A percentile compares a stretch with the other conserved stretches of the same genome.
Conservation (phyloP, 2,888 invertebrate species). For the Drosophila paranaensis region DNA sequence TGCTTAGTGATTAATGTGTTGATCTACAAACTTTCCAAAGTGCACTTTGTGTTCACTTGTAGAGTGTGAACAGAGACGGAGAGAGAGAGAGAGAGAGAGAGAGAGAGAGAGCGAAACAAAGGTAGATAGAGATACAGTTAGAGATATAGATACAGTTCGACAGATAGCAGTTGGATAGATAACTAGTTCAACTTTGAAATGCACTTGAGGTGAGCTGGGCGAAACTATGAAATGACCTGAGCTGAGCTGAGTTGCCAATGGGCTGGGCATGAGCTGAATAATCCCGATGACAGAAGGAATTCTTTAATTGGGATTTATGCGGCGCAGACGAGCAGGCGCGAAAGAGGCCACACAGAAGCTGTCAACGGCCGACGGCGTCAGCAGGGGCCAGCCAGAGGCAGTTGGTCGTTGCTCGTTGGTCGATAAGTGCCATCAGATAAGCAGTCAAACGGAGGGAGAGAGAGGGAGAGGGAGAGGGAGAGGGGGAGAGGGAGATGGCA, state of each 20-base stretch:
- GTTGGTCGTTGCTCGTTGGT: slow-evolving; percentile 14
- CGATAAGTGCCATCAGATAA: slow-evolving; percentile 29
- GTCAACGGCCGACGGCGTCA: slow-evolving; percentile 7
- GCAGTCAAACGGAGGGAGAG: neutral
- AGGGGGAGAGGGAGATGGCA: slow-evolving; percentile 36
- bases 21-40: slow-evolving; percentile 67
- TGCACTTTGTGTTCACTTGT: slow-evolving; percentile 68
- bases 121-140: slow-evolving; percentile 29
- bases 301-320: neutral
- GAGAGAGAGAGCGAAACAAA: slow-evolving; percentile 20
- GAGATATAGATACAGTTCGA: slow-evolving; percentile 40
- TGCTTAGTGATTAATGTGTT: slow-evolving; percentile 11
- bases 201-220: slow-evolving; percentile 57
- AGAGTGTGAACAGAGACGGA: slow-evolving; percentile 42
- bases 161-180: slow-evolving; percentile 34
- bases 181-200: slow-evolving; percentile 64
- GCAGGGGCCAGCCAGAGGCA: slow-evolving; percentile 26
- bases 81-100: too few species aligned
- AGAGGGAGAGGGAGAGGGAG: neutral
- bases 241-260: slow-evolving; percentile 13
- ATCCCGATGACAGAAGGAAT: neutral
- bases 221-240: slow-evolving; percentile 25
- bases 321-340: slow-evolving; percentile 21
- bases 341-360: slow-evolving; percentile 12
- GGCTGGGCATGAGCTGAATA: neutral